These are phyloP conservation scores for Hemithea aestivaria DNA, from an alignment of 2,888 invertebrate species.

Conservation along the genomic window DNA sequence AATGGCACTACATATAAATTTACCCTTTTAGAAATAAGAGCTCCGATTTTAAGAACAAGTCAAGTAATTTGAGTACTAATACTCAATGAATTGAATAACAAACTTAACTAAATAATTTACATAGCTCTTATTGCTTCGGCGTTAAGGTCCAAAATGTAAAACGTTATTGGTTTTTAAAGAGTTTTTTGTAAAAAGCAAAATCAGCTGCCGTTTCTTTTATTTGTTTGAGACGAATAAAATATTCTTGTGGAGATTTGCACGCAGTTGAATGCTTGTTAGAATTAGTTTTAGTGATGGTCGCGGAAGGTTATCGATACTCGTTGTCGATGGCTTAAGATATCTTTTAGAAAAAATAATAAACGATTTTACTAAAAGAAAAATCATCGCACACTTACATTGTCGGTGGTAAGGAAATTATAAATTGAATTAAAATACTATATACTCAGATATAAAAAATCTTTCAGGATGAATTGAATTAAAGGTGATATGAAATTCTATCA, in stretches of 20 bases:
- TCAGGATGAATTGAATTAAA: too few species aligned
- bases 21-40: constrained; percentile 27
- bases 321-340: constrained; percentile 12
- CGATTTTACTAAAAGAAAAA: too few species aligned
- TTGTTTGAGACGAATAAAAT: constrained; percentile 50
- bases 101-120: constrained; percentile 1
- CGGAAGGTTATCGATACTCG: too few species aligned
- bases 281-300: constrained; percentile 36
- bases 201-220: constrained; percentile 68
- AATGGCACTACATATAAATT: constrained; percentile 23
- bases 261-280: constrained; percentile 62
- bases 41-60: constrained; percentile 28
- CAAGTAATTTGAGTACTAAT: constrained; percentile 37
- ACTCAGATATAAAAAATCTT: too few species aligned
- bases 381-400: too few species aligned
- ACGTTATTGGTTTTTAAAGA: constrained; percentile 1
- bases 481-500: too few species aligned
- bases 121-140: neutral
- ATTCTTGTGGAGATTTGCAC: constrained; percentile 65
- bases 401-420: too few species aligned
- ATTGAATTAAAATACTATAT: too few species aligned
- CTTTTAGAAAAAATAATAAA: too few species aligned
- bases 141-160: constrained; percentile 11
- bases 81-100: constrained; percentile 24
- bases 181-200: constrained; percentile 40